These are phyloP conservation scores for Pemphigus obesinymphae DNA, from an alignment of 1,140 invertebrate species.

Conservation along the genomic window DNA sequence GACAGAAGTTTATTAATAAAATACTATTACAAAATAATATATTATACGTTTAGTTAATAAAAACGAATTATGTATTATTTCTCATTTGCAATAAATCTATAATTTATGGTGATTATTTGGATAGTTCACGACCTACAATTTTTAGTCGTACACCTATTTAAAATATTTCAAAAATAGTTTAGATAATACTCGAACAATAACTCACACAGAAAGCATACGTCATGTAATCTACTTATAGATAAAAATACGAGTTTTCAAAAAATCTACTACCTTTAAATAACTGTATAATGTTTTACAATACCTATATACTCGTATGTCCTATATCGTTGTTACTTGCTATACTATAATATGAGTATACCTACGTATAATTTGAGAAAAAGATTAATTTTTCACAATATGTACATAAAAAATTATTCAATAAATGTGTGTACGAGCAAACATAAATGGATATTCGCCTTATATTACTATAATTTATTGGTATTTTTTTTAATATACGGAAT, in stretches of 20 bases:
- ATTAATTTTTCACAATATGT: no score
- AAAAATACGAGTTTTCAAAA: neutral
- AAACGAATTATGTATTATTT: neutral
- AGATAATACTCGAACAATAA: neutral
- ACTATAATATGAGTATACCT: no score
- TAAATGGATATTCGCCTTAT: neutral
- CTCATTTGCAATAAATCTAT: neutral
- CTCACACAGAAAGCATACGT: no score
- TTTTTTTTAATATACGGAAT: constrained; percentile 1
- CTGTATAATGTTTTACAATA: no score
- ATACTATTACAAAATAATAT: neutral
- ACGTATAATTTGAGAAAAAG: no score
- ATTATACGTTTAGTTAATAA: neutral
- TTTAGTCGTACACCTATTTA: neutral
- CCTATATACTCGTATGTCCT: no score
- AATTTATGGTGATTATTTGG: neutral
- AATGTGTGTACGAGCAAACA: no score
- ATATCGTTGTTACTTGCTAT: no score
- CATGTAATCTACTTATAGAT: no score
- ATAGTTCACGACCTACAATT: neutral
- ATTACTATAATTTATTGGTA: neutral
- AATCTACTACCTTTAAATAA: no score
- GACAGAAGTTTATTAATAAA: neutral
- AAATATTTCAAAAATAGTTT: neutral
- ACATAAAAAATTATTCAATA: no score